phyloP scores from a whole-genome alignment of 2,113 vertebrate genomes.

The Paradoxurus hermaphroditus region DNA sequence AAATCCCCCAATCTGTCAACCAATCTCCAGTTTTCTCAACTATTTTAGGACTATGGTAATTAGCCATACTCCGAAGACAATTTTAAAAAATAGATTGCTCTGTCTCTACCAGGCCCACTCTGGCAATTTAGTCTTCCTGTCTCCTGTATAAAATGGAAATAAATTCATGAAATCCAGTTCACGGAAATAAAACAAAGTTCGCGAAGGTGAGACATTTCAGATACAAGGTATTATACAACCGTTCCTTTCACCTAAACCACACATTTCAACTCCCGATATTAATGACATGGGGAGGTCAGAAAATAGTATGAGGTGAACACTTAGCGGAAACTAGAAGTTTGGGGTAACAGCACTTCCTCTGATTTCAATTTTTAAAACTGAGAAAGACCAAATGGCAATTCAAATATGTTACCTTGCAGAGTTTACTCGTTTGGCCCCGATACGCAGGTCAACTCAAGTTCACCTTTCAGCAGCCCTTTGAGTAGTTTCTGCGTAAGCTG shows the following conservation, averaged over 20 bases:
- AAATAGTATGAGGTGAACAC: neutral
- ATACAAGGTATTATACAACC: neutral
- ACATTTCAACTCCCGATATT: neutral
- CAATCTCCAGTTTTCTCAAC: neutral
- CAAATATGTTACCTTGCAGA: neutral
- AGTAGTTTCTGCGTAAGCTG: neutral
- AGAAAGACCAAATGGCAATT: neutral
- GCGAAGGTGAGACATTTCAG: neutral
- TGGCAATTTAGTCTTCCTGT: neutral
- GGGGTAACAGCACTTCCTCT: neutral
- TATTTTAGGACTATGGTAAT: neutral
- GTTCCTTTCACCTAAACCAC: neutral
- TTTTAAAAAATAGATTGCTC: constrained; percentile 6
- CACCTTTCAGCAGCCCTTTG: neutral
- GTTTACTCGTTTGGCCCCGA: neutral
- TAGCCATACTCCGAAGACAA: neutral
- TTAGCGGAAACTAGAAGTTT: neutral
- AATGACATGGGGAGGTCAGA: neutral
- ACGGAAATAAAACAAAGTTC: neutral
- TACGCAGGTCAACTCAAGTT: neutral
- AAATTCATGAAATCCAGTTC: neutral
- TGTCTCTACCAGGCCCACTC: neutral
- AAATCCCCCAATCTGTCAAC: neutral
- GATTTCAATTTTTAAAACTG: neutral
- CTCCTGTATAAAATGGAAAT: neutral